Conservation (phyloP, 2,113 vertebrate genomes). For the Rhegmatorhina hoffmannsi region DNA sequence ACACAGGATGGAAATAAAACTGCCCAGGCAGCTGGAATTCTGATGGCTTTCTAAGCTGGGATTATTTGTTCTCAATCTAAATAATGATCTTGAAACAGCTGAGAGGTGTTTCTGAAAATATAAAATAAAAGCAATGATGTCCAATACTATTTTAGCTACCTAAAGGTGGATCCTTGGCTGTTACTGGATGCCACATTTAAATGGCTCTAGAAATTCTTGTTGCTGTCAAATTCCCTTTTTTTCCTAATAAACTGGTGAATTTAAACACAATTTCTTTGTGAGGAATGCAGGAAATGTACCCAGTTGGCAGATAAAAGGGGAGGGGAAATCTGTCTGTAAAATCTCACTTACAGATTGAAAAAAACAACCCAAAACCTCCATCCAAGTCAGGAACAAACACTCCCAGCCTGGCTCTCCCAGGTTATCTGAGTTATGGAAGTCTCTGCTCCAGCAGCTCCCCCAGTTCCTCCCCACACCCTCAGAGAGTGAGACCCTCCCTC, state of each 20-base stretch:
- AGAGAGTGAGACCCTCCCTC: not conserved
- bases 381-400: not conserved
- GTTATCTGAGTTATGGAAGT: fast-evolving
- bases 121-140: not conserved
- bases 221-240: not conserved
- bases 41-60: not conserved
- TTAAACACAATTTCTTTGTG: not conserved
- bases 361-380: not conserved
- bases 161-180: not conserved
- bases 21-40: not conserved
- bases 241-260: not conserved
- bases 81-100: not conserved
- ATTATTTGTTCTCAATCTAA: not conserved
- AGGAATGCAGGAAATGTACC: not conserved
- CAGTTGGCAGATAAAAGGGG: not conserved
- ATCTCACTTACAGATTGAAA: not conserved
- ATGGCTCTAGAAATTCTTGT: not conserved
- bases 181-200: not conserved
- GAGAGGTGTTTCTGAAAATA: not conserved
- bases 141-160: not conserved
- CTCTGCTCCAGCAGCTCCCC: not conserved
- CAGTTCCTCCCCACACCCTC: not conserved
- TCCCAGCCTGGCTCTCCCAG: not conserved
- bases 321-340: not conserved
- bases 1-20: not conserved